These are phyloP conservation scores for Diploscapter pachys DNA, from an alignment of 1,140 invertebrate genomes.

Conservation along the genomic window DNA sequence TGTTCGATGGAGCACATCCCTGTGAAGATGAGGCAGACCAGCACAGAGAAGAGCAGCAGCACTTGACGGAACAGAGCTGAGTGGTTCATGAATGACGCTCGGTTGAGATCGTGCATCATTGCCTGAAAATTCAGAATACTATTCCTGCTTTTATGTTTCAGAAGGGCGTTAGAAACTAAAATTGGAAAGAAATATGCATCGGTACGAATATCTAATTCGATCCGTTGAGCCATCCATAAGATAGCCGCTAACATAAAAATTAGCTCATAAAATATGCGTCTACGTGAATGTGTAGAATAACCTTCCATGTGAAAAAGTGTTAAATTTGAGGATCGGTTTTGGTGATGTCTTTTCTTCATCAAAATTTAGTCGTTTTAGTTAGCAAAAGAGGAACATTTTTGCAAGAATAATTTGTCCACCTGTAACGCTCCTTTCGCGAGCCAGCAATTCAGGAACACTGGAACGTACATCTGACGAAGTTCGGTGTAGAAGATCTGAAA, in stretches of 20 bases:
- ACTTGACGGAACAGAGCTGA: constrained; percentile 91
- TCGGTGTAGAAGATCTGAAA: constrained; percentile 80
- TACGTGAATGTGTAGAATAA: no score
- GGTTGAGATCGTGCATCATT: constrained; percentile 75
- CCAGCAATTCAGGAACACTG: constrained; percentile 96
- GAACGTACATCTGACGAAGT: constrained; percentile 86
- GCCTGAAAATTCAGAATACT: constrained; percentile 50
- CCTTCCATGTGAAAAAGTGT: no score
- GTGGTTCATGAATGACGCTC: constrained; percentile 93
- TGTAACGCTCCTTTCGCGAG: constrained; percentile 66
- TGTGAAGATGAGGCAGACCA: constrained; percentile 92
- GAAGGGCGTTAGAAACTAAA: constrained; percentile 6
- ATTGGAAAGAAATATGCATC: no score
- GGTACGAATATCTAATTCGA: no score
- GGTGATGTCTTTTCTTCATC: no score
- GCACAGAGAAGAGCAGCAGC: constrained; percentile 87
- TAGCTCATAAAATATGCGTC: no score
- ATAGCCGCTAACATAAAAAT: no score
- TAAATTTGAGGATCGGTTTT: no score
- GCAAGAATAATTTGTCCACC: no score
- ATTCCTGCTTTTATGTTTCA: neutral
- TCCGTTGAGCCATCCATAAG: no score
- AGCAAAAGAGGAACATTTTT: constrained; percentile 2
- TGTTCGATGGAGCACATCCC: constrained; percentile 76
- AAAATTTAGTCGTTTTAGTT: neutral